A percentile compares a stretch with the other conserved stretches of the same genome.
phyloP scores from a whole-genome alignment of 2,797 vertebrate species.

The Chaunax sp. region DNA sequence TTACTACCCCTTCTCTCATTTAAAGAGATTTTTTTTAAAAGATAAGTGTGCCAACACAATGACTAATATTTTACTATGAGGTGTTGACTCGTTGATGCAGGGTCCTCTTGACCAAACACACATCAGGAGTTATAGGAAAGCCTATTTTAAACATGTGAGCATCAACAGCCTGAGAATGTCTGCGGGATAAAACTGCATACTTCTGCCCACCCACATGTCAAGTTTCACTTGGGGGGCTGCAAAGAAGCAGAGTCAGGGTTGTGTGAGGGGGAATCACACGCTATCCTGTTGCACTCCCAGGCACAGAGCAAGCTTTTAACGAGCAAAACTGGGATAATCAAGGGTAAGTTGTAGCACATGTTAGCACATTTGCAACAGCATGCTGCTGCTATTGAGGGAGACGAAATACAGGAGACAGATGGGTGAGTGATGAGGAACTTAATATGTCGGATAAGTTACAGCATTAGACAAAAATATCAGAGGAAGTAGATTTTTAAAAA shows the following conservation, averaged over 20 bases:
- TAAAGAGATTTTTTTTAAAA: conserved; percentile 19
- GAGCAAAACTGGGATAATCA: too few species aligned
- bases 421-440: too few species aligned
- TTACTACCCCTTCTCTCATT: conserved; percentile 12
- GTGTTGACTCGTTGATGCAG: conserved; percentile 45
- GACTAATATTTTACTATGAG: conserved; percentile 54
- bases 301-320: too few species aligned
- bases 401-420: too few species aligned
- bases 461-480: background rate
- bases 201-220: conserved; percentile 23
- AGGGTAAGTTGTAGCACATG: too few species aligned
- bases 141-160: conserved; percentile 18
- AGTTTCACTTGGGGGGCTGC: conserved; percentile 16
- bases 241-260: conserved; percentile 2
- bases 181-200: conserved; percentile 10
- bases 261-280: too few species aligned
- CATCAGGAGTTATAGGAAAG: conserved; percentile 31
- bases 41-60: conserved; percentile 26
- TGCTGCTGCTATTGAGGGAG: too few species aligned
- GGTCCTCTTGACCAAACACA: conserved; percentile 13
- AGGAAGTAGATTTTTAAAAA: background rate
- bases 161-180: conserved; percentile 26
- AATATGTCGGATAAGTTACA: too few species aligned
- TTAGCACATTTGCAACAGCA: too few species aligned
- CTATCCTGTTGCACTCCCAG: too few species aligned